A percentile compares a stretch with the other conserved stretches of the same genome.
Conservation (phyloP, 2,888 invertebrate genomes). For the Plebejus argus region DNA sequence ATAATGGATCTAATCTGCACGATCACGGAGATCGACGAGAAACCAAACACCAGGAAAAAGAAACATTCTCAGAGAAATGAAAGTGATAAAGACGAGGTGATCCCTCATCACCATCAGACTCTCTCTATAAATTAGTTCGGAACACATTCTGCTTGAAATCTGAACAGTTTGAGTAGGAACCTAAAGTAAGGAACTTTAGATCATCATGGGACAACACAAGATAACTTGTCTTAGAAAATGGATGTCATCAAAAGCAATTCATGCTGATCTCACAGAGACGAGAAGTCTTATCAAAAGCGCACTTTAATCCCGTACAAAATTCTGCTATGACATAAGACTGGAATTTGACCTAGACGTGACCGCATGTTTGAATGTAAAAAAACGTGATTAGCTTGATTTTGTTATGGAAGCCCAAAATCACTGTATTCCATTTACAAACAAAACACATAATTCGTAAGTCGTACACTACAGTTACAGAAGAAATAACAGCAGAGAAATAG, state of each 20-base stretch:
- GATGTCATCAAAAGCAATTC: background rate
- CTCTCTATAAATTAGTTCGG: background rate
- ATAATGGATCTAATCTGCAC: slow-evolving; percentile 26
- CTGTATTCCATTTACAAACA: background rate
- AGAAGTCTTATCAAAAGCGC: background rate
- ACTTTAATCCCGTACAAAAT: background rate
- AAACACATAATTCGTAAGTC: background rate
- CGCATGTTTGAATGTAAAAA: background rate
- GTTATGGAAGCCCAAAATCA: background rate
- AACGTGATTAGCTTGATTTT: background rate
- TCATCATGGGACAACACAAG: background rate
- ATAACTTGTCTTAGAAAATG: background rate
- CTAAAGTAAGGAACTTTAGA: background rate
- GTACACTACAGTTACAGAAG: background rate
- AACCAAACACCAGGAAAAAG: slow-evolving; percentile 27
- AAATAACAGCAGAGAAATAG: background rate
- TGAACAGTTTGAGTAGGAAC: background rate
- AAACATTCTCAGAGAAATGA: slow-evolving; percentile 28
- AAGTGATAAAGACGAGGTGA: background rate
- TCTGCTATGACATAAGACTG: background rate
- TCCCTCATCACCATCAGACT: background rate
- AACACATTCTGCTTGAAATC: background rate
- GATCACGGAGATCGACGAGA: slow-evolving; percentile 27
- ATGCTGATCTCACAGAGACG: background rate
- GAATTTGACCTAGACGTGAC: background rate